A percentile compares a stretch with the other conserved stretches of the same genome.
phyloP scores from a whole-genome alignment of 2,888 invertebrate genomes.

The Marasmarcha lunaedactyla region DNA sequence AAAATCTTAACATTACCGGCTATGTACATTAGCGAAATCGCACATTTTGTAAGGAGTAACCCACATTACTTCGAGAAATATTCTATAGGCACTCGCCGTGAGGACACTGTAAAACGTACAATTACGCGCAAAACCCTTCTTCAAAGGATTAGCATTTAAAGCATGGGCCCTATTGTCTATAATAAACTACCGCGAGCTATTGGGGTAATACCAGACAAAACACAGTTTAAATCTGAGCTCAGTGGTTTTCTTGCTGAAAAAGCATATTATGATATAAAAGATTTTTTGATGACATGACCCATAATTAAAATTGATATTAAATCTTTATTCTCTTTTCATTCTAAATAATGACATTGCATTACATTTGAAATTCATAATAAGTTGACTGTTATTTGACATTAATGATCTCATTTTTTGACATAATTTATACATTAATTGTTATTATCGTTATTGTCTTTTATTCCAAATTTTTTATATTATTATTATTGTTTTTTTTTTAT shows the following conservation, averaged over 20 bases:
- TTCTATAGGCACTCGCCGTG: neutral
- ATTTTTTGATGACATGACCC: neutral
- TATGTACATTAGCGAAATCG: slow-evolving; percentile 5
- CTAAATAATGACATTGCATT: too few species aligned
- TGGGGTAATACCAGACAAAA: neutral
- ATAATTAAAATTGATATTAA: too few species aligned
- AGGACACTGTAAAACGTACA: neutral
- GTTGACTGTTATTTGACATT: too few species aligned
- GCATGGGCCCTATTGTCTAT: neutral
- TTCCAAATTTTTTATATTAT: too few species aligned
- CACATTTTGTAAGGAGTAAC: neutral
- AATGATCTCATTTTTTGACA: too few species aligned
- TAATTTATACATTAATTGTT: too few species aligned
- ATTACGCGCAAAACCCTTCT: neutral
- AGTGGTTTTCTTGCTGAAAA: neutral
- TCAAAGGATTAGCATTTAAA: neutral
- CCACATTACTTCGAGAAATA: neutral
- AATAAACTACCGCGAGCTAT: neutral
- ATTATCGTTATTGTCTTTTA: too few species aligned
- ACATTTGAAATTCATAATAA: too few species aligned
- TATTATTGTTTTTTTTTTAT: too few species aligned
- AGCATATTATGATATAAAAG: neutral
- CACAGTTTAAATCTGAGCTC: neutral
- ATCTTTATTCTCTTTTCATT: too few species aligned
- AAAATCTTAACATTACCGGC: slow-evolving; percentile 5